Evolutionary conservation across 2,113 vertebrate species (phyloP), one percentile per base, ranked within the genome.

Genomic region (Phalacrocorax pelagicus): DNA sequence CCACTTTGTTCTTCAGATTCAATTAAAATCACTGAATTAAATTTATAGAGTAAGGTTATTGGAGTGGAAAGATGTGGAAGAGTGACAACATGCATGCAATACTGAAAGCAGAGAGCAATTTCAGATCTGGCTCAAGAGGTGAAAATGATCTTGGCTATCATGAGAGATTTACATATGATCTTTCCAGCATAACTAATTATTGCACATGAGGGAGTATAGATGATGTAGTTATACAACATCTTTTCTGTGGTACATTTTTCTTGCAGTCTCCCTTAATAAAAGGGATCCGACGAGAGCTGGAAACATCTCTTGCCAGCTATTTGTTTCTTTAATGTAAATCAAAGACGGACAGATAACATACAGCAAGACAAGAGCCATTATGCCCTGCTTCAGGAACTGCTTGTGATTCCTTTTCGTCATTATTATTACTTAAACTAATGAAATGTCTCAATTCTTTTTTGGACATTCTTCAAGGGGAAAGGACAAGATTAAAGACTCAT

Each of bases 401-500:
- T 61, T 66, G 40, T 44, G 85, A 90, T 89, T 61, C 23, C n/a
- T 84, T 92, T 81, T 86, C 52, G 88, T 86, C 95, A 81, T 74
- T 70, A 93, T 81, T 73, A 80, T 79, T 93, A 94, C 81, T 96
- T 92, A 71, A 94, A 90, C 81, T 86, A 97, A 97, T 72, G 62
- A 95, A 95, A 91, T 47, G 46, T 79, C 81, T 88, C 74, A 19
- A 78, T 49, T 84, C 70, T 77, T 81, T 92, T 84, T 75, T 36
- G 17, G 58, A 73, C 3, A 0, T 58, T 94, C 65, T 95, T 96
- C 90, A 94, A 89, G 94, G 61, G 54, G 66, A 94, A 81, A 91
- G 88, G 88, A 93, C 92, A 95, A 94, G 84, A 96, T 94, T 92
- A 96, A 96, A 97, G 93, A 86, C 49, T 77, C 72, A 49, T 79